phyloP scores from a whole-genome alignment of 2,888 invertebrate genomes.

The Lithophane ornitopus region DNA sequence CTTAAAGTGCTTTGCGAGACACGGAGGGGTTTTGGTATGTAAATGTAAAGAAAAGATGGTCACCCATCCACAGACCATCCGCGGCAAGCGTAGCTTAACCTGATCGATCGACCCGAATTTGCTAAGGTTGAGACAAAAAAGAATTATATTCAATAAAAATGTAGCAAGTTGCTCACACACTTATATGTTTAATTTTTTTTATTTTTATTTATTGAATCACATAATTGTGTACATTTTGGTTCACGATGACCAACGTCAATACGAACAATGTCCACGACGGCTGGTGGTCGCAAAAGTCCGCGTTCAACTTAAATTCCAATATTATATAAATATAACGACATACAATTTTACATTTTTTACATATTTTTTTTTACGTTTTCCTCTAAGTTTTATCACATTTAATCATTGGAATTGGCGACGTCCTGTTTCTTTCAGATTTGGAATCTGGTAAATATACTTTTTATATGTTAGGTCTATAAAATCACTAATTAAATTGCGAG shows the following conservation, averaged over 20 bases:
- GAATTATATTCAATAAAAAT: neutral
- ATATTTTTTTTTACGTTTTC: conserved; percentile 54
- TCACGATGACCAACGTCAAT: neutral
- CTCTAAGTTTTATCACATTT: conserved; percentile 72
- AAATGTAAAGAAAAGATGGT: too few species aligned
- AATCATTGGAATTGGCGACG: conserved; percentile 73
- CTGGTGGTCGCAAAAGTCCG: conserved; percentile 7
- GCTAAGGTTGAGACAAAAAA: neutral
- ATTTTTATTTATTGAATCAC: neutral
- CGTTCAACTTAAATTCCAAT: conserved; percentile 18
- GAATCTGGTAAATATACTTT: conserved; percentile 5
- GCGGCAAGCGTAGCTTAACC: too few species aligned
- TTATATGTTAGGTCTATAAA: conserved; percentile 1
- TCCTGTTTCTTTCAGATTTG: conserved; percentile 46
- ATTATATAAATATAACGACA: too few species aligned
- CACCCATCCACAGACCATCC: too few species aligned
- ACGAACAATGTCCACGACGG: too few species aligned
- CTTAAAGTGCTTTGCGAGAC: too few species aligned
- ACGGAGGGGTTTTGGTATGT: too few species aligned
- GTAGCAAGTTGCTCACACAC: neutral
- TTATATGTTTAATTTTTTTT: neutral
- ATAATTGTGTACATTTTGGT: neutral
- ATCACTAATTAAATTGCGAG: conserved; percentile 30
- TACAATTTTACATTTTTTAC: conserved; percentile 50
- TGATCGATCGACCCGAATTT: neutral